phyloP scores from a whole-genome alignment of 2,888 invertebrate genomes.

The Charanyca ferruginea region DNA sequence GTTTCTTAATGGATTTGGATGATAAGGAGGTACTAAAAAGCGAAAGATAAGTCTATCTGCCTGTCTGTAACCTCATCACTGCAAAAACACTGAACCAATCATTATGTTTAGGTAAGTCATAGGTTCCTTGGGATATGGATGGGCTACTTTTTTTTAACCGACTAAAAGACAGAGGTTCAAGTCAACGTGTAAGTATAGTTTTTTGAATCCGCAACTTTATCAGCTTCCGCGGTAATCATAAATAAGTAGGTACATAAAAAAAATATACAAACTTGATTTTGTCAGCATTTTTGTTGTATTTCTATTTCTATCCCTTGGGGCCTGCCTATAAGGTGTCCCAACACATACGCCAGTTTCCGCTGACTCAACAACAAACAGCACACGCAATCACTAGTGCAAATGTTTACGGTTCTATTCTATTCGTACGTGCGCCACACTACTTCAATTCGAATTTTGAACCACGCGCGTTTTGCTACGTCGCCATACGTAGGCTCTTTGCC shows the following conservation, averaged over 20 bases:
- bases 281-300: not conserved
- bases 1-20: no score
- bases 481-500: not conserved
- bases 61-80: no score
- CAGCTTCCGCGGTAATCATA: not conserved
- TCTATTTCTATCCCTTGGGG: conserved; percentile 9
- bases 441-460: conserved; percentile 60
- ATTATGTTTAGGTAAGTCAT: no score
- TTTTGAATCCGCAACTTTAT: no score
- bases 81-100: no score
- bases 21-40: no score
- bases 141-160: no score
- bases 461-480: conserved; percentile 9
- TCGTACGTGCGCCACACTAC: conserved; percentile 66
- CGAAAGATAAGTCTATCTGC: no score
- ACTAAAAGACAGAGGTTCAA: not conserved
- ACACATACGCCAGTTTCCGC: conserved; percentile 51
- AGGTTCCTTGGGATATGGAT: no score
- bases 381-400: conserved; percentile 84
- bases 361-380: conserved; percentile 73
- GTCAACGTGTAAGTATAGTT: not conserved
- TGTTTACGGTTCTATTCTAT: conserved; percentile 74
- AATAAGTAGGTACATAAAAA: not conserved
- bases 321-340: conserved; percentile 52
- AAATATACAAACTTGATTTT: not conserved